phyloP scores from a whole-genome alignment of 2,888 invertebrate species.

The Dasypolia templi region DNA sequence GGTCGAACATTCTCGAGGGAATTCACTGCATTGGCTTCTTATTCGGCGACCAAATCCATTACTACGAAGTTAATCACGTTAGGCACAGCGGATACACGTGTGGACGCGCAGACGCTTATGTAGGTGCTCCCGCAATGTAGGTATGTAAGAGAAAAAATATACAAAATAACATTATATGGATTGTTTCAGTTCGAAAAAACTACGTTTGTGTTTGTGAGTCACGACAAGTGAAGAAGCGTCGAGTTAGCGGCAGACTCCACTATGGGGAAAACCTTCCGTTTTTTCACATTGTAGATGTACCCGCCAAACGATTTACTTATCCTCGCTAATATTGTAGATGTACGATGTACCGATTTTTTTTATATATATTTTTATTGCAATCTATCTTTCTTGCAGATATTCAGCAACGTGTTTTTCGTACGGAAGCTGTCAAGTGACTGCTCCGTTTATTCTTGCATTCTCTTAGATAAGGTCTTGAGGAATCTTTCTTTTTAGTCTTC shows the following conservation, averaged over 20 bases:
- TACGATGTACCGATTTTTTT: too few species aligned
- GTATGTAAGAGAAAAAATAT: neutral
- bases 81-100: neutral
- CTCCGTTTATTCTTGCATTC: too few species aligned
- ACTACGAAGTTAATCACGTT: neutral
- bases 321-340: too few species aligned
- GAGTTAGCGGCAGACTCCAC: conserved; percentile 11
- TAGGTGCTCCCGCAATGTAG: too few species aligned
- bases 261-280: conserved; percentile 23
- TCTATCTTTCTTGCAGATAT: too few species aligned
- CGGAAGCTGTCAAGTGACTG: too few species aligned
- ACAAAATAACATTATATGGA: neutral
- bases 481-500: too few species aligned
- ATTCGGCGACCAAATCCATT: neutral
- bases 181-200: neutral
- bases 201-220: conserved; percentile 8
- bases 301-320: conserved; percentile 5
- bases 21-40: neutral
- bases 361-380: too few species aligned
- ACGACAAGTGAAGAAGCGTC: conserved; percentile 8
- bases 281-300: neutral
- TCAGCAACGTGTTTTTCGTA: too few species aligned
- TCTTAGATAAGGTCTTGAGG: too few species aligned
- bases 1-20: neutral
- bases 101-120: neutral